phyloP scores from a whole-genome alignment of 1,140 invertebrate genomes.

The Drosophila hydei region DNA sequence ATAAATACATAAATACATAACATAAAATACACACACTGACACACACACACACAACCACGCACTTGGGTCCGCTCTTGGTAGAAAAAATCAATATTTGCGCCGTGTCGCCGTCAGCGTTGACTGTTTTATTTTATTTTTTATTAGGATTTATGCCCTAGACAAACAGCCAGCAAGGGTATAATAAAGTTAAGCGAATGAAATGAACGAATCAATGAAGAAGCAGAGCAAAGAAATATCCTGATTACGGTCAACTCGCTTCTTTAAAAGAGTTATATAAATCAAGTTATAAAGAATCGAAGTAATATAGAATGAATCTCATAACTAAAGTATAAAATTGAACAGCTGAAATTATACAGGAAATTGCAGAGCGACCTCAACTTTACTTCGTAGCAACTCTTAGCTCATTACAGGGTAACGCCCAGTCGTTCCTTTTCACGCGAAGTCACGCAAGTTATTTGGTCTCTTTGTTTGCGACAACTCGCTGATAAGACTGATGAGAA shows the following conservation, averaged over 20 bases:
- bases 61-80: slow-evolving; percentile 18
- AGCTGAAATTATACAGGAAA: too few relatives aligned
- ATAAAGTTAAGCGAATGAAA: background rate
- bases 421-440: background rate
- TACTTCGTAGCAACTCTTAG: background rate
- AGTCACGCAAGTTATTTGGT: background rate
- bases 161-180: background rate
- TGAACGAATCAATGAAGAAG: background rate
- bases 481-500: slow-evolving; percentile 46
- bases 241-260: too few relatives aligned
- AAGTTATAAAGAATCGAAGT: too few relatives aligned
- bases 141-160: slow-evolving; percentile 23
- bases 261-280: too few relatives aligned
- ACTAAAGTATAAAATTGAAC: too few relatives aligned
- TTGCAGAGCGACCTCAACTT: too few relatives aligned
- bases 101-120: slow-evolving; percentile 58
- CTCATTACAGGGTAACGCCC: background rate
- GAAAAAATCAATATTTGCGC: slow-evolving; percentile 79
- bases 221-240: too few relatives aligned
- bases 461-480: slow-evolving; percentile 43
- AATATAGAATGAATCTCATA: too few relatives aligned
- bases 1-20: slow-evolving; percentile 65
- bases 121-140: slow-evolving; percentile 30
- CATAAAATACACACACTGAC: slow-evolving; percentile 46
- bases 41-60: slow-evolving; percentile 29